Conservation (phyloP, 2,888 invertebrate genomes). For the Amphipyra tragopoginis region DNA sequence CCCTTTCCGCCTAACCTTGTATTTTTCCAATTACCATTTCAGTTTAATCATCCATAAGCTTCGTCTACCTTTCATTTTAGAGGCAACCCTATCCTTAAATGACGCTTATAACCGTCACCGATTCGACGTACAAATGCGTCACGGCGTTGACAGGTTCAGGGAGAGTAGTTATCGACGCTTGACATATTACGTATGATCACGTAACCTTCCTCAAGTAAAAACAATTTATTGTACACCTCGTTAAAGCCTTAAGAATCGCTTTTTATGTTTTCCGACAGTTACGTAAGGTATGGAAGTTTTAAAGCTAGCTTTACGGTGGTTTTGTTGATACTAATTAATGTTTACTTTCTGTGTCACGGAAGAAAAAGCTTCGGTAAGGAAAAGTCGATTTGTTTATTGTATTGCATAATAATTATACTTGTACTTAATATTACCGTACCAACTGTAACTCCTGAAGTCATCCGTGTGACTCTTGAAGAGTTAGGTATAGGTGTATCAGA, state of each 20-base stretch:
- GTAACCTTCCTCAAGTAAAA: conserved; percentile 14
- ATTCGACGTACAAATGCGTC: conserved; percentile 17
- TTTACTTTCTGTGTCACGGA: conserved; percentile 14
- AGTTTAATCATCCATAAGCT: background rate
- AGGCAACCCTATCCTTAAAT: conserved; percentile 2
- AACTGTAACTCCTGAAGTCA: too few relatives aligned
- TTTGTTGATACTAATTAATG: conserved; percentile 4
- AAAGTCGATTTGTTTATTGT: conserved; percentile 6
- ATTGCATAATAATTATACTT: too few relatives aligned
- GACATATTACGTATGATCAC: conserved; percentile 46
- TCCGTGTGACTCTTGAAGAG: too few relatives aligned
- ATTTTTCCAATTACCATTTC: too few relatives aligned
- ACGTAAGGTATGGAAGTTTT: conserved; percentile 3
- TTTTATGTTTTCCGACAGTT: conserved; percentile 49
- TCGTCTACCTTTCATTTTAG: background rate
- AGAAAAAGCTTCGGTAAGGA: conserved; percentile 5
- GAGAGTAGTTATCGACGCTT: conserved; percentile 23
- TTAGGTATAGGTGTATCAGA: too few relatives aligned
- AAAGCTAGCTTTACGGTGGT: conserved; percentile 5
- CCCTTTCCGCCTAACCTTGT: too few relatives aligned
- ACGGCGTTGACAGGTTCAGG: conserved; percentile 19
- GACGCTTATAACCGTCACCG: conserved; percentile 12
- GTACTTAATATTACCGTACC: too few relatives aligned
- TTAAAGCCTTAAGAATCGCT: conserved; percentile 13
- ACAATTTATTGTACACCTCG: conserved; percentile 23